Conservation (phyloP, 2,113 vertebrate genomes). For the Cariama cristata region DNA sequence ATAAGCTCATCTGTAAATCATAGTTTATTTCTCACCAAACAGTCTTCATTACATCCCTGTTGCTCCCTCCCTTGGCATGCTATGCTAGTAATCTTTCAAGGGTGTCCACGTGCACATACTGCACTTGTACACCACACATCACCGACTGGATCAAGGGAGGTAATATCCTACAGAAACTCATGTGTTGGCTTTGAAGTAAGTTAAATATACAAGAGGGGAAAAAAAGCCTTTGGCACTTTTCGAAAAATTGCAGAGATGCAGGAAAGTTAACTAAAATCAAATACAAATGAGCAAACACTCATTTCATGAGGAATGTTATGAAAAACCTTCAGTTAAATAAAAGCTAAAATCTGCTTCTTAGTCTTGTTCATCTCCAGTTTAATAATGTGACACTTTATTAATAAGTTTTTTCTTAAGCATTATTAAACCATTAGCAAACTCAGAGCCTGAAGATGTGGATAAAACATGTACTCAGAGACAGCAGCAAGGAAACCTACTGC, state of each 20-base stretch:
- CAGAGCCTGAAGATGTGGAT: neutral
- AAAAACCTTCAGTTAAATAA: neutral
- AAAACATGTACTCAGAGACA: neutral
- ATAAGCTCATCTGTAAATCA: neutral
- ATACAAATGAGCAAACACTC: slow-evolving; percentile 43
- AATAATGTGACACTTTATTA: slow-evolving; percentile 4
- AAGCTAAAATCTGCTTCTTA: slow-evolving; percentile 26
- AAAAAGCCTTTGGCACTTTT: slow-evolving; percentile 31
- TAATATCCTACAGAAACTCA: neutral
- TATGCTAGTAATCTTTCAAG: neutral
- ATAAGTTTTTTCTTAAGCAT: neutral
- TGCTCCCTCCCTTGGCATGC: neutral
- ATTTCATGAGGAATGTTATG: slow-evolving; percentile 22
- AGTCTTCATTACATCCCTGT: neutral
- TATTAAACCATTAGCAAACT: slow-evolving; percentile 38
- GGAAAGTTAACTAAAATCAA: slow-evolving; percentile 51
- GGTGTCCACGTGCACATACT: neutral
- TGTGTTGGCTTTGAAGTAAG: neutral
- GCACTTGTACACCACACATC: neutral
- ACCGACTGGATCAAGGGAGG: neutral
- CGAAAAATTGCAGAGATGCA: neutral
- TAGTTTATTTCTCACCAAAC: neutral
- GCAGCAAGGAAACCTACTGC: neutral
- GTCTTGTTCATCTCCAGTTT: neutral
- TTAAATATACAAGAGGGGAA: neutral